Percentiles rank a stretch among this genome's conserved stretches.
These are phyloP conservation scores for Peribatodes rhomboidaria DNA, from an alignment of 2,888 invertebrate species.

Conservation along the genomic window DNA sequence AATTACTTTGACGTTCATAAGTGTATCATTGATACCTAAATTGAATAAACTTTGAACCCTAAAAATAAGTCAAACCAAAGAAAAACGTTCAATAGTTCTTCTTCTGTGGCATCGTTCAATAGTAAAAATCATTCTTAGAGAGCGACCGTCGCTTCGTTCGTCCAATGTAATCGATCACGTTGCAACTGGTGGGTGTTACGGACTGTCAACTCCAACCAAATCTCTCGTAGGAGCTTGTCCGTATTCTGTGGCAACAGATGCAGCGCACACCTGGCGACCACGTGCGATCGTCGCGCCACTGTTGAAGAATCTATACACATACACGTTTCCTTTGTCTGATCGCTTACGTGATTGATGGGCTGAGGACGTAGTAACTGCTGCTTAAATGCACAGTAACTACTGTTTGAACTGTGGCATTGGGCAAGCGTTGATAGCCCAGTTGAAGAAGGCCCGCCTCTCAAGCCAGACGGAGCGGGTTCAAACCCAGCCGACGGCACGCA, in stretches of 20 bases:
- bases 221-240: background rate
- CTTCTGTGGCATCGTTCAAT: too few relatives aligned
- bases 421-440: background rate
- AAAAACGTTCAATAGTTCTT: too few relatives aligned
- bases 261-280: slow-evolving; percentile 22
- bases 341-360: slow-evolving; percentile 11
- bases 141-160: too few relatives aligned
- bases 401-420: background rate
- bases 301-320: background rate
- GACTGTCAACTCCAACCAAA: too few relatives aligned
- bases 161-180: background rate
- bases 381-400: background rate
- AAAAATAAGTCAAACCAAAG: too few relatives aligned
- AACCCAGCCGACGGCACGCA: too few relatives aligned
- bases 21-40: too few relatives aligned
- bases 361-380: background rate
- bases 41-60: too few relatives aligned
- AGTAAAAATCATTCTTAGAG: too few relatives aligned
- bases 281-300: slow-evolving; percentile 31
- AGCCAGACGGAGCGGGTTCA: too few relatives aligned
- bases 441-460: too few relatives aligned
- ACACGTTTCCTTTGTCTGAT: background rate
- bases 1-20: too few relatives aligned
- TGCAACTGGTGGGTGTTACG: background rate
- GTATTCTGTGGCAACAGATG: slow-evolving; percentile 12